Conservation (phyloP, 2,113 vertebrate genomes). For the Clarias magur region DNA sequence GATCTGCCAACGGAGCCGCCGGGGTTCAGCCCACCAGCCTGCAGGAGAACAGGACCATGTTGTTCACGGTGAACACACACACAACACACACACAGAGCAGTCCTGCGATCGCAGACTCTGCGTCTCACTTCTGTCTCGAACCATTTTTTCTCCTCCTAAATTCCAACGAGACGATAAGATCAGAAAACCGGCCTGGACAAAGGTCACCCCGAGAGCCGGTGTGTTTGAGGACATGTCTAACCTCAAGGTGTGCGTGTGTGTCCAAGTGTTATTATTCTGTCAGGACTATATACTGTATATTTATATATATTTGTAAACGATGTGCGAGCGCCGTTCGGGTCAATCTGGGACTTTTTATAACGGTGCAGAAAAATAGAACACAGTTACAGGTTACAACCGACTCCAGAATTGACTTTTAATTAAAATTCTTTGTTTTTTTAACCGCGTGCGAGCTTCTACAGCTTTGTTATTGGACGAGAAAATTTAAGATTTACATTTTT, state of each 20-base stretch:
- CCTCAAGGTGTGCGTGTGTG: not conserved
- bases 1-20: conserved; percentile 67
- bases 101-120: not conserved
- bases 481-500: too few species aligned
- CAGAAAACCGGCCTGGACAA: not conserved
- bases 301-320: too few species aligned
- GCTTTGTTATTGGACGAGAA: too few species aligned
- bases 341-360: too few species aligned
- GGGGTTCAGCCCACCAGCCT: conserved; percentile 91
- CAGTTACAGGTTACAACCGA: too few species aligned
- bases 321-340: too few species aligned
- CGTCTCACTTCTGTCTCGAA: not conserved
- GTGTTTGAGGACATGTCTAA: not conserved
- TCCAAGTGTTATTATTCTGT: not conserved
- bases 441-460: too few species aligned
- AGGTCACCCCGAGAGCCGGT: not conserved
- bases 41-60: conserved; percentile 94
- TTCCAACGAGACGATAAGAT: not conserved
- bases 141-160: not conserved
- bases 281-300: too few species aligned
- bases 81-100: not conserved
- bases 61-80: conserved; percentile 79
- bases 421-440: too few species aligned
- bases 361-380: too few species aligned
- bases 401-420: too few species aligned